These are phyloP conservation scores for Aphaenogaster rudis DNA, from an alignment of 1,140 invertebrate genomes.

Conservation along the genomic window DNA sequence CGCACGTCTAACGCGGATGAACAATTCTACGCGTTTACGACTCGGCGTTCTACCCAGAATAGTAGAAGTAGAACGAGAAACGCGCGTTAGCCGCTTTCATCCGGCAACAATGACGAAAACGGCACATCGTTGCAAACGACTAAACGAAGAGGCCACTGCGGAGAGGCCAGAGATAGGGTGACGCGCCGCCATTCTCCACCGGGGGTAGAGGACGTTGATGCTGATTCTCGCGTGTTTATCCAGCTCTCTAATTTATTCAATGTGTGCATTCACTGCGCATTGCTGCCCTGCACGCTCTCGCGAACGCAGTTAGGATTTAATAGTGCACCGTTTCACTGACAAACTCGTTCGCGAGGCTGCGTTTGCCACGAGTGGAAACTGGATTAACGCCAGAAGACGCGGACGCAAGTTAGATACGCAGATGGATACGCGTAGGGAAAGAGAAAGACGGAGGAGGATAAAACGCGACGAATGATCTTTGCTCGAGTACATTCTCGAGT, in stretches of 20 bases:
- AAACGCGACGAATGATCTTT: constrained; percentile 29
- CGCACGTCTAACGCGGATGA: constrained; percentile 26
- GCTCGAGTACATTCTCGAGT: constrained; percentile 16
- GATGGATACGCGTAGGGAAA: not conserved
- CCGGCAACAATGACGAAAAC: constrained; percentile 68
- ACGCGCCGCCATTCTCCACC: constrained; percentile 51
- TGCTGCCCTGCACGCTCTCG: constrained; percentile 72
- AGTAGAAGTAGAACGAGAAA: constrained; percentile 33
- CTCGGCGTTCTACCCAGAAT: not conserved
- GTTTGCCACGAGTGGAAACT: constrained; percentile 71
- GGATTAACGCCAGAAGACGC: constrained; percentile 79
- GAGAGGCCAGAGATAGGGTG: not conserved
- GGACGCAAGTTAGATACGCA: constrained; percentile 37
- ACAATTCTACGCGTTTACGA: constrained; percentile 32
- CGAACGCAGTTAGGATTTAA: constrained; percentile 81
- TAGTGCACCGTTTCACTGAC: constrained; percentile 79
- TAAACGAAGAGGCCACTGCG: constrained; percentile 55
- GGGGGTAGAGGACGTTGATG: constrained; percentile 60
- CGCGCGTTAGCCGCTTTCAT: constrained; percentile 66
- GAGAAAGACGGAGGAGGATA: not conserved
- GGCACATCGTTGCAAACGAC: constrained; percentile 54
- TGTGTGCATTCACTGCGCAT: constrained; percentile 80
- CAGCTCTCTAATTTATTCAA: constrained; percentile 82
- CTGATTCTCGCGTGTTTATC: constrained; percentile 80
- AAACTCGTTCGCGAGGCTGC: constrained; percentile 74